These are phyloP conservation scores for Pagrus major DNA, from an alignment of 2,113 vertebrate species.

Conservation along the genomic window DNA sequence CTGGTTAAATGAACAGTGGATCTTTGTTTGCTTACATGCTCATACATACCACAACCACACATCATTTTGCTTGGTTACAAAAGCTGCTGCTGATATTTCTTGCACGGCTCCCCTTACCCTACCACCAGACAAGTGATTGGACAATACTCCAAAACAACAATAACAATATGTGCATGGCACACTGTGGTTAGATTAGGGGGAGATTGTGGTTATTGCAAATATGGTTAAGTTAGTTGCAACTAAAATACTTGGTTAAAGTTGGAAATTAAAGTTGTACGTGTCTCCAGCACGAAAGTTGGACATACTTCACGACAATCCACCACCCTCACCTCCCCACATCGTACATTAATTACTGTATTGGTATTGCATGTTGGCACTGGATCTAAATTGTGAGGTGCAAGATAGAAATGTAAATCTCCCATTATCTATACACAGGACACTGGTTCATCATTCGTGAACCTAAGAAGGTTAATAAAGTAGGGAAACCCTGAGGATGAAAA, in stretches of 20 bases:
- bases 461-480: constrained; percentile 32
- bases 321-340: not conserved
- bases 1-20: too few relatives aligned
- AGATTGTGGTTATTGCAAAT: too few relatives aligned
- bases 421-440: constrained; percentile 21
- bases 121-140: not conserved
- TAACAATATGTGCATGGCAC: not conserved
- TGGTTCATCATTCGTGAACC: constrained; percentile 36
- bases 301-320: not conserved
- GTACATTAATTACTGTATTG: not conserved
- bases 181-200: too few relatives aligned
- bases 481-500: constrained; percentile 26
- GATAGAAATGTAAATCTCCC: not conserved
- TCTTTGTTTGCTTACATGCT: not conserved
- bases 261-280: too few relatives aligned
- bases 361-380: not conserved
- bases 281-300: not conserved
- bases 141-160: not conserved
- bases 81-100: not conserved
- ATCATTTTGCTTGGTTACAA: not conserved
- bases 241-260: too few relatives aligned
- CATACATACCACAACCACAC: not conserved
- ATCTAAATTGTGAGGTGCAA: not conserved
- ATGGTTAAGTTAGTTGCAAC: not conserved
- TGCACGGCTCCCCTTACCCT: too few relatives aligned